phyloP scores from a whole-genome alignment of 2,797 vertebrate genomes.

The Poecilia gillii region DNA sequence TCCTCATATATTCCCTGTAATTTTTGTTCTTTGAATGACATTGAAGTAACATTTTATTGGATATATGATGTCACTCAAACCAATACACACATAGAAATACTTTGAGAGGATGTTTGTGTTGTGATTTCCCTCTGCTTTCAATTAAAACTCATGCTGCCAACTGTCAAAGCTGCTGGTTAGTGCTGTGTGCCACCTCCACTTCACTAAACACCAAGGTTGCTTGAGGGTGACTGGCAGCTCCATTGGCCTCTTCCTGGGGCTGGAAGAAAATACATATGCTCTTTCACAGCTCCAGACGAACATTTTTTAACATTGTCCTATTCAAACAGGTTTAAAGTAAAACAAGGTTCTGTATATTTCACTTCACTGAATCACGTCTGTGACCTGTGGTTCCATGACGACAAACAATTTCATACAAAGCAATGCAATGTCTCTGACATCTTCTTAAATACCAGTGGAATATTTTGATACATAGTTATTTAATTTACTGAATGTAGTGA shows the following conservation, averaged over 20 bases:
- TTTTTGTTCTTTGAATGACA: constrained; percentile 4
- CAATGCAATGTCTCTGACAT: neutral
- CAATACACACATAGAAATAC: constrained; percentile 6
- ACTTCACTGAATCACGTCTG: neutral
- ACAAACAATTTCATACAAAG: neutral
- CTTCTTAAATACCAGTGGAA: neutral
- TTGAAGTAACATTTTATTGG: neutral
- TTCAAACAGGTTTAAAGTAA: neutral
- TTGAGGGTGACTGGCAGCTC: neutral
- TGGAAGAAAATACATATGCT: neutral
- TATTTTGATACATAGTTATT: too few species aligned
- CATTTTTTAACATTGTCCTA: neutral
- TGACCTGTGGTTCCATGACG: neutral
- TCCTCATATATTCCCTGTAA: neutral
- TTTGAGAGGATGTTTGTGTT: constrained; percentile 4
- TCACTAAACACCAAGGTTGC: constrained; percentile 34
- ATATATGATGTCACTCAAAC: neutral
- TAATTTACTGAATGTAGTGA: too few species aligned
- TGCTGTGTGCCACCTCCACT: constrained; percentile 32
- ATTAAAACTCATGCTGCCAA: constrained; percentile 55
- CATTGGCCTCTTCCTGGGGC: neutral
- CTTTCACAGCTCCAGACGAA: constrained; percentile 2
- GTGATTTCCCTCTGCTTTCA: constrained; percentile 60
- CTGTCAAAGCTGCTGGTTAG: constrained; percentile 52
- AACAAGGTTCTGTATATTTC: neutral